Evolutionary conservation across 1,140 invertebrate genomes (phyloP), one percentile per base, ranked within the genome.

Genomic region (Yoshiicerus persimilis): DNA sequence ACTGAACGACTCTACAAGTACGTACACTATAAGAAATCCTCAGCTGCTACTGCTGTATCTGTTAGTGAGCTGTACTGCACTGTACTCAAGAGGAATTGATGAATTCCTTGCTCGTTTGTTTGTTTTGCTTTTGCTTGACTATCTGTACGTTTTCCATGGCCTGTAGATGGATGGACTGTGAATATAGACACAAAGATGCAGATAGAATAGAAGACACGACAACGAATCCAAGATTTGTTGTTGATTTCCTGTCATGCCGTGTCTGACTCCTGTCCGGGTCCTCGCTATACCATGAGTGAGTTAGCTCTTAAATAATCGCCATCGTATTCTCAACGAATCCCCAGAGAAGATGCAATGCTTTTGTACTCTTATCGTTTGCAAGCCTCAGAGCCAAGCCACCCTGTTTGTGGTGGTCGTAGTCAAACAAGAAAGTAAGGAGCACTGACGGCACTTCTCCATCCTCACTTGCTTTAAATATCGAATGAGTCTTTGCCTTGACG

Each of bases 261-360:
- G 64, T 30, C 64, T 70, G 47, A n/a, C 23, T 27, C 66, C 30
- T 70, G 25, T 30, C 16, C 66, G 27, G 66, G 16, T 30, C 25
- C 30, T 30, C 13, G 25, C 8, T 70, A 27, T 41, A 16, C 8
- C 39, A 16, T 41, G 39, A 41, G 25, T 11, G 25, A 16, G 66
- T 70, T 70, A n/a, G 23, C 27, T 66, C 64, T 66, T 80, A 80
- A 80, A 80, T 80, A 80, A 80, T 80, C 75, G 75, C 32, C 75
- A 34, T 77, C 70, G 20, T 77, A 77, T 80, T 80, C 75, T 23
- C 8, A 80, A 36, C 4, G 75, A 36, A 80, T 80, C 75, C 32
- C 32, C 34, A n/a, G 32, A 32, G 75, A 80, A 80, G 75, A 80
- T 34, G 30, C 13, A 80, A 80, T 70, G 25, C 66, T 70, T 70